phyloP scores from a whole-genome alignment of 2,113 vertebrate species.

The Colossoma macropomum region DNA sequence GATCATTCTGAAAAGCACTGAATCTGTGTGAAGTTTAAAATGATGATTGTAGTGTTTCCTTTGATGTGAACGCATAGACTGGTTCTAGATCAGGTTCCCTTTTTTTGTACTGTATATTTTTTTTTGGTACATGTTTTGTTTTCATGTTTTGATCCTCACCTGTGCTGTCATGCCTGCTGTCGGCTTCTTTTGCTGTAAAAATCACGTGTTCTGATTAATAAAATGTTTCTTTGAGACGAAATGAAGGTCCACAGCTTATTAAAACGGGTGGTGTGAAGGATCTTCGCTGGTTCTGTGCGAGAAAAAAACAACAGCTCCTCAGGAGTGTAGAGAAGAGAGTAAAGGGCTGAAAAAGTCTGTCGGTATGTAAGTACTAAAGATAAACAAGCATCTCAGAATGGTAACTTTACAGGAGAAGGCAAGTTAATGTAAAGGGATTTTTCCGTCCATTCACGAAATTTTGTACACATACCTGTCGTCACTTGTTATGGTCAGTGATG shows the following conservation, averaged over 20 bases:
- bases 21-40: slow-evolving; percentile 34
- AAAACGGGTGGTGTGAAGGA: background rate
- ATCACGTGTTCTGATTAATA: slow-evolving; percentile 28
- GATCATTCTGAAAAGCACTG: background rate
- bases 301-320: no score
- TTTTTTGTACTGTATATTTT: slow-evolving; percentile 27
- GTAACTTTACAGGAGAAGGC: no score
- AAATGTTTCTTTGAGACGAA: slow-evolving; percentile 19
- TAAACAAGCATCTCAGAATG: no score
- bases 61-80: background rate
- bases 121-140: no score
- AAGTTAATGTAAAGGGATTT: no score
- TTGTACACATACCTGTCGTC: no score
- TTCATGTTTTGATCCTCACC: background rate
- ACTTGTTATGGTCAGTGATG: no score
- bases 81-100: slow-evolving; percentile 20
- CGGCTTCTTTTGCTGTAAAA: slow-evolving; percentile 28
- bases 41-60: slow-evolving; percentile 5
- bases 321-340: no score
- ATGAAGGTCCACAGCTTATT: background rate
- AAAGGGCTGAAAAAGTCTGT: no score
- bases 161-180: slow-evolving; percentile 16
- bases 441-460: no score
- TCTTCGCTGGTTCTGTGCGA: no score
- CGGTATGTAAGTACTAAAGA: no score